phyloP scores from a whole-genome alignment of 2,113 vertebrate genomes.

The Prionailurus bengalensis region DNA sequence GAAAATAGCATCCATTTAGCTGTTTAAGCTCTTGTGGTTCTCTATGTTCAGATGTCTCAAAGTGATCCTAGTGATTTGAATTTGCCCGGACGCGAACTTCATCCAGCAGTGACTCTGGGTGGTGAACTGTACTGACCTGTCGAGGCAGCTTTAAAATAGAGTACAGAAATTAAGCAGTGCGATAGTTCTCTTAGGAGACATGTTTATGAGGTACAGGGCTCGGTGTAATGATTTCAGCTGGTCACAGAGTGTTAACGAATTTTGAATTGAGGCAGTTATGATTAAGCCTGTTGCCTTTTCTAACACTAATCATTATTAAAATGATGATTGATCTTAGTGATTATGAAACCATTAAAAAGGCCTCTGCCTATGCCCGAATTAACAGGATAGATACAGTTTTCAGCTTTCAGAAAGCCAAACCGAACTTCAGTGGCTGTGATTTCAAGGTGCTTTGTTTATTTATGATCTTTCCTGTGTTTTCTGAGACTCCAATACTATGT shows the following conservation, averaged over 20 bases:
- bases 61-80: neutral
- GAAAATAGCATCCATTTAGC: conserved; percentile 61
- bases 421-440: conserved; percentile 5
- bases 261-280: conserved; percentile 66
- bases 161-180: neutral
- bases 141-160: neutral
- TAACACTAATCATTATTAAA: conserved; percentile 65
- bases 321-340: conserved; percentile 59
- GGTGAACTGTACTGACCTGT: fast-evolving
- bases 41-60: neutral
- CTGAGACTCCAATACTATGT: neutral
- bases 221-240: neutral
- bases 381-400: conserved; percentile 1
- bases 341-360: conserved; percentile 67
- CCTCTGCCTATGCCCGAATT: conserved; percentile 25
- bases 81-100: neutral
- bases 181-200: neutral
- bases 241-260: conserved; percentile 55
- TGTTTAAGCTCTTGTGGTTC: neutral
- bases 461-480: neutral
- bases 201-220: neutral
- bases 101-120: neutral
- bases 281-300: conserved; percentile 65
- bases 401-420: neutral
- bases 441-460: conserved; percentile 21